Evolutionary conservation across 2,113 vertebrate species (phyloP), one percentile per base, ranked within the genome.

Genomic region (Pluvialis apricaria): DNA sequence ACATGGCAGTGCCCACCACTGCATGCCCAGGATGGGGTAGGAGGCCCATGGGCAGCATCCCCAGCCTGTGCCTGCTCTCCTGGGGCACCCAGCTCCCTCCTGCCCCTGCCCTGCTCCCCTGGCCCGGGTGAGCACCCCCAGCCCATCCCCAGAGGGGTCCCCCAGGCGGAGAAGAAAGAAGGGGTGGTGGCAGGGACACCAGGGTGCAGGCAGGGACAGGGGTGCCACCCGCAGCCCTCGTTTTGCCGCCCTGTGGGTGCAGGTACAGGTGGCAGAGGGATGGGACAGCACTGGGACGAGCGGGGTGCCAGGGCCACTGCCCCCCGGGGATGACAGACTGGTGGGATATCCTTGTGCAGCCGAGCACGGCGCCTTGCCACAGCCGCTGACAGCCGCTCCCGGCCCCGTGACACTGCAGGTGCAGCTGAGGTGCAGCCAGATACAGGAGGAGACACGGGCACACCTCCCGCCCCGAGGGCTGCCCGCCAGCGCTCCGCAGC

Each of bases 361-460:
- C 1, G 0, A 95, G 86, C 4, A 0, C 69, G 57, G 66, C 19
- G 2, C 49, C 77, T 91, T 6, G 4, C 22, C 82, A 42, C 0
- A 0, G 58, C 62, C 4, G 3, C 65, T 76, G 77, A 89, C 89
- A 94, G 91, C 77, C 1, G 2, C 57, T 82, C 44, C 84, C 1
- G 10, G 81, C 49, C 73, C 60, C 0, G 0, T 29, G 49, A 73
- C 79, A 77, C 62, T 0, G 0, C 0, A 0, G 55, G 72, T 68
- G 86, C 68, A 66, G 55, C 24, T 0, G 0, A 58, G 54, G 32
- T 58, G 7, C 28, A 15, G 22, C 10, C 1, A 1, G 68, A 69
- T 36, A 58, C 29, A 44, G 47, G 18, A 66, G n/a, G 60, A 70
- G 55, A 82, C 55, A 29, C 0, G 0, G 55, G 20, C 60, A 84